These are phyloP conservation scores for Burhinus oedicnemus DNA, from an alignment of 2,113 vertebrate species.

Conservation along the genomic window DNA sequence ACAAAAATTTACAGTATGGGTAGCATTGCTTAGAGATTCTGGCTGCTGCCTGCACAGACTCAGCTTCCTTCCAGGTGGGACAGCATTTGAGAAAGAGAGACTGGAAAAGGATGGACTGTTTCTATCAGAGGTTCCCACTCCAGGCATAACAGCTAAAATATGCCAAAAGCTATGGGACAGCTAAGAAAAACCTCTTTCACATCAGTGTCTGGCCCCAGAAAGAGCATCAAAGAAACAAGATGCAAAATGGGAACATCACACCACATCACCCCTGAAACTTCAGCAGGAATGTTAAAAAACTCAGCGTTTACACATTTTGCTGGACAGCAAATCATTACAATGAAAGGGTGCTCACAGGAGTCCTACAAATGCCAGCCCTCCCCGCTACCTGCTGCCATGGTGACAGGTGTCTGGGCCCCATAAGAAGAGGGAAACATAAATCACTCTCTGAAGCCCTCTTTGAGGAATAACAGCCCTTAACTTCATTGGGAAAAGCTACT, in stretches of 20 bases:
- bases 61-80: neutral
- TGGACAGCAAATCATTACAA: neutral
- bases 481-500: neutral
- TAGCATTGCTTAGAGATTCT: neutral
- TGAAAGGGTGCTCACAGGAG: neutral
- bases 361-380: neutral
- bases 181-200: neutral
- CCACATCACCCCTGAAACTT: neutral
- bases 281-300: neutral
- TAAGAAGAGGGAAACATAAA: neutral
- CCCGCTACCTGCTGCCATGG: fast-evolving
- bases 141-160: neutral
- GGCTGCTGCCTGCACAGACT: neutral
- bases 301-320: neutral
- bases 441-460: neutral
- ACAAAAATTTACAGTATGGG: neutral
- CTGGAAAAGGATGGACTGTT: neutral
- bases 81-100: neutral
- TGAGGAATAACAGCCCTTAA: neutral
- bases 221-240: neutral
- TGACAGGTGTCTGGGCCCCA: neutral
- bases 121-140: neutral
- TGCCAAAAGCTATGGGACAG: neutral
- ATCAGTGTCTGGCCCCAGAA: neutral
- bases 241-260: neutral